Base-by-base conservation (phyloP, 1,140 invertebrate genomes). In the Diorhabda elongata region DNA sequence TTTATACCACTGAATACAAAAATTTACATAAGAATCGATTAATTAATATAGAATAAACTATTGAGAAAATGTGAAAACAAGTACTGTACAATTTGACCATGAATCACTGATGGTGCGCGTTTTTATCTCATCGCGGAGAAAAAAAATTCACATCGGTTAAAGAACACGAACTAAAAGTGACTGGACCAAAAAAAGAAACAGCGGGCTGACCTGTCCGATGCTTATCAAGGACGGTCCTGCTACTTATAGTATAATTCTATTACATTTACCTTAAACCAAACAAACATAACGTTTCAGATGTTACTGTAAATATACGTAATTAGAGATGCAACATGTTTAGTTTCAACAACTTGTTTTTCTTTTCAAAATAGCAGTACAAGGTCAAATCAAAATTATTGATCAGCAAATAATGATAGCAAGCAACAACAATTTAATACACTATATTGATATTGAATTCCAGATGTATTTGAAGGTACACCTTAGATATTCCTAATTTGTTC, bases 231-330 rank as follows among this genome's bases (percentile, higher is more conserved):
- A 45, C 65, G 58, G 57, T 26, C 65, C 65, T 60, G 65, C 44
- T 59, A n/a, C 65, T 67, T 67, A 67, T 65, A 65, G 65, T 45
- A 60, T 60, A 45, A 69, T 58, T 43, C 58, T 26, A 69, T 64
- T 63, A 57, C 68, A 47, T 64, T 69, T 58, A 59, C 61, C 56
- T 59, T 64, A 58, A 63, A 64, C 8, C 44, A 69, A 69, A 69
- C 61, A 64, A 69, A 59, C 45, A 59, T 59, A 64, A 47, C 56
- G 52, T 58, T 65, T 45, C 26, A 61, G 6, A 42, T 61, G 64
- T 26, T 65, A 42, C 52, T 11, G 47, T 58, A 65, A 65, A 58
- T 65, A 65, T 65, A 65, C 64, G 44, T 6, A 3, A 52, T 45
- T 62, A 42, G 43, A 62, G 42, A 44, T 44, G 61, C 6, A 62